Percentiles rank a stretch among this genome's conserved stretches.
Evolutionary conservation across 2,797 vertebrate species (phyloP).

Genomic region (Ptychadena robeensis): DNA sequence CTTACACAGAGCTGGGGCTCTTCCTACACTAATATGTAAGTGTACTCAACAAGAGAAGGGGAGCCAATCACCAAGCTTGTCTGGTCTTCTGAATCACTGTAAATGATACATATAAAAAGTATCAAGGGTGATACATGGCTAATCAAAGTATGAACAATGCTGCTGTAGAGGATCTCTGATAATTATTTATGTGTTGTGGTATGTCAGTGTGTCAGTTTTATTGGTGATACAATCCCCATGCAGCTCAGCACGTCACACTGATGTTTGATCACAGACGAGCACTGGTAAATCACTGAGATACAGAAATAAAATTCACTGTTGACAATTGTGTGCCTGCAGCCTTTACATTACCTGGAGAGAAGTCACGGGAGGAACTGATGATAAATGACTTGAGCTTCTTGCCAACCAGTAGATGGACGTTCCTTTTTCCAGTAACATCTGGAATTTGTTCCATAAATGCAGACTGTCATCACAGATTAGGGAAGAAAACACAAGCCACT

Average conservation of each 20-base stretch:
- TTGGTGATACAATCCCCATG: background rate
- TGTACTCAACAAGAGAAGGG: too few species aligned
- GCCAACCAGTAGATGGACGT: background rate
- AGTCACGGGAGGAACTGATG: background rate
- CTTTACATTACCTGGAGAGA: background rate
- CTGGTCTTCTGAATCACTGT: too few species aligned
- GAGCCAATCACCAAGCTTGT: too few species aligned
- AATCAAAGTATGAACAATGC: too few species aligned
- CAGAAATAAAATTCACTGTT: background rate
- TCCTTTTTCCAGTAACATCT: slow-evolving; percentile 3
- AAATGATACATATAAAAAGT: too few species aligned
- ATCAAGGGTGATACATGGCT: too few species aligned
- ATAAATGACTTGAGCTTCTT: background rate
- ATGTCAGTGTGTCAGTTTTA: background rate
- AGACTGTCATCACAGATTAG: slow-evolving; percentile 30
- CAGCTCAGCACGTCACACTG: background rate
- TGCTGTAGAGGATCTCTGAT: too few species aligned
- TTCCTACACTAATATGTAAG: too few species aligned
- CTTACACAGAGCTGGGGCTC: too few species aligned
- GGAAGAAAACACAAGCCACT: slow-evolving; percentile 11
- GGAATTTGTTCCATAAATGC: background rate
- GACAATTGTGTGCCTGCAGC: background rate
- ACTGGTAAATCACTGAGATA: background rate
- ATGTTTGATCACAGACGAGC: background rate
- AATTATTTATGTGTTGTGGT: too few species aligned